Evolutionary conservation across 2,113 vertebrate species (phyloP), one percentile per base, ranked within the genome.

Genomic region (Pelobates fuscus): DNA sequence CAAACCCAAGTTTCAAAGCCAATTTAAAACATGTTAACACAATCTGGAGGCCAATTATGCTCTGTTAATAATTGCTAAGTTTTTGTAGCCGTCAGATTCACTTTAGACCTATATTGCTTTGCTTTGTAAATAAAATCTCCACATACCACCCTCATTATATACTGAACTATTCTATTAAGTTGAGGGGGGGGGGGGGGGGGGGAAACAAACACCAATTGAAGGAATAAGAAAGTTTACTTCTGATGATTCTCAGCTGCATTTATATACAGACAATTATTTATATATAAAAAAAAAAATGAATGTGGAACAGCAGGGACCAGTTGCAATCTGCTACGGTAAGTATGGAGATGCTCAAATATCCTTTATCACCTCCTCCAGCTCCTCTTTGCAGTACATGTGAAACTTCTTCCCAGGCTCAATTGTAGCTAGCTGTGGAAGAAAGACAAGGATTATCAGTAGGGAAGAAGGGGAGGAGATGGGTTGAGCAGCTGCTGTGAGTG

Each of bases 301-400:
- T 49, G 24, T 18, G 26, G 60, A 41, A 58, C 54, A 25, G n/a
- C 24, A 23, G 20, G 54, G 44, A 27, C 12, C 20, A 7, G 52
- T 17, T 46, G 20, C 24, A 41, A 59, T 59, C 62, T 21, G 52
- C 24, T 57, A 12, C 32, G 20, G 46, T 2, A 14, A 60, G 52
- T 18, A 12, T 41, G 20, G 26, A 11, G 32, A 67, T 54, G 43
- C 89, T 90, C 91, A 99, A 86, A 98, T 98, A 82, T 98, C 96
- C 85, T 98, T 98, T 87, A 99, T 99, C 72, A 97, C 97, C 29
- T 98, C 96, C 79, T 98, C 97, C 17, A 99, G 94, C 84, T 98
- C 96, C 82, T 98, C 96, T 89, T 99, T 98, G 26, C 95, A 94
- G 89, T 93, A 98, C 96, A 99, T 98, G 88, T 99, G 97, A 90